Evolutionary conservation across 2,888 invertebrate genomes (phyloP).

Genomic region (Amblyteles armatorius): DNA sequence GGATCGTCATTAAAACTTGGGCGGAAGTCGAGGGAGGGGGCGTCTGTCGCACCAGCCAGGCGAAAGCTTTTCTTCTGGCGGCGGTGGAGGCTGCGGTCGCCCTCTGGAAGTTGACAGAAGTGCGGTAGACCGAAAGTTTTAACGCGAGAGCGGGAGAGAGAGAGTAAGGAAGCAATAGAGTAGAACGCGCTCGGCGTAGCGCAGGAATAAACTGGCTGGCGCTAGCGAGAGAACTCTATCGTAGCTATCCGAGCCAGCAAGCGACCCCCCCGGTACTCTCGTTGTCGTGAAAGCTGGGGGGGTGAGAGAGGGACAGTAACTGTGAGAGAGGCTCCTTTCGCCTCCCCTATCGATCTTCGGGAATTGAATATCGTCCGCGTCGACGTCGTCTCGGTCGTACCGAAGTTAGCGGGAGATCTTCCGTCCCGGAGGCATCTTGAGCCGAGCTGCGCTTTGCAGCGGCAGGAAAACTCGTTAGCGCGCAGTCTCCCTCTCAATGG

Average conservation of each 20-base stretch:
- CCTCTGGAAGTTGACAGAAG: slow-evolving; percentile 36
- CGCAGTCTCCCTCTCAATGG: slow-evolving; percentile 32
- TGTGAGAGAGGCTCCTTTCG: slow-evolving; percentile 10
- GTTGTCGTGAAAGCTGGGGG: slow-evolving; percentile 29
- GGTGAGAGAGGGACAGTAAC: background rate
- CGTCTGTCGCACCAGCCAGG: background rate
- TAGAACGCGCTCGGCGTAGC: slow-evolving; percentile 43
- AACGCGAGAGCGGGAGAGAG: slow-evolving; percentile 11
- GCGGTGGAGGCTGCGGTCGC: slow-evolving; percentile 27
- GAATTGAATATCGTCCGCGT: slow-evolving; percentile 58
- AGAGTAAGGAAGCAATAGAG: slow-evolving; percentile 32
- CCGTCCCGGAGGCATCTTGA: slow-evolving; percentile 47
- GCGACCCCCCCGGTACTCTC: slow-evolving; percentile 25
- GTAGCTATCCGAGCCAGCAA: slow-evolving; percentile 44
- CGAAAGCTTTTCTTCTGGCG: slow-evolving; percentile 54
- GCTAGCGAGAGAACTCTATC: slow-evolving; percentile 23
- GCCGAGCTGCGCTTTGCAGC: slow-evolving; percentile 26
- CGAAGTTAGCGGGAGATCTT: slow-evolving; percentile 42
- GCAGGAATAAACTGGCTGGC: slow-evolving; percentile 51
- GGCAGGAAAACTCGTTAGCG: slow-evolving; percentile 60
- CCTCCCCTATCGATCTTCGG: slow-evolving; percentile 27
- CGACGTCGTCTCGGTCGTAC: slow-evolving; percentile 28
- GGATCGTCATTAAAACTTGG: slow-evolving; percentile 65
- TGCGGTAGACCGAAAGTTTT: slow-evolving; percentile 54
- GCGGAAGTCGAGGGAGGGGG: slow-evolving; percentile 18